Evolutionary conservation across 1,140 invertebrate species (phyloP).

Genomic region (Drosophila trapezifrons): DNA sequence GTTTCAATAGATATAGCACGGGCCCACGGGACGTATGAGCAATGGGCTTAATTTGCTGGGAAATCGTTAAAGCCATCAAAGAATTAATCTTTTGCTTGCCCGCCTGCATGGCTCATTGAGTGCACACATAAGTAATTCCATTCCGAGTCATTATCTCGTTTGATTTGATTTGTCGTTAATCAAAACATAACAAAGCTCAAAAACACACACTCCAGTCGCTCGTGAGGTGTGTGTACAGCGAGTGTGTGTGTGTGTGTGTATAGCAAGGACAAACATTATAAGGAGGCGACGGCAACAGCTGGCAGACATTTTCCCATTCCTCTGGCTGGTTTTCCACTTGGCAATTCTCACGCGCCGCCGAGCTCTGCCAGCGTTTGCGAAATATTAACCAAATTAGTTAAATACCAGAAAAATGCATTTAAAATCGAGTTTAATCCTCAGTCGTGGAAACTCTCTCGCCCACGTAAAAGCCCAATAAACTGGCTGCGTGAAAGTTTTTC

Average conservation of each 20-base stretch:
- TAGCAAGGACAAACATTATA: conserved; percentile 22
- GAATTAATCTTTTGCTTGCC: conserved; percentile 15
- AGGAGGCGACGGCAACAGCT: conserved; percentile 15
- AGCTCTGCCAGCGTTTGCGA: conserved; percentile 38
- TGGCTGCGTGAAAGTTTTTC: conserved; percentile 50
- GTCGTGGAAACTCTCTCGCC: conserved; percentile 20
- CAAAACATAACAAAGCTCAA: conserved; percentile 43
- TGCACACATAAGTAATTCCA: conserved; percentile 44
- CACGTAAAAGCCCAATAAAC: conserved; percentile 79
- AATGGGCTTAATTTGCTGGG: conserved; percentile 3
- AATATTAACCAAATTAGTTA: conserved; percentile 74
- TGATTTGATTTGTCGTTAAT: conserved; percentile 49
- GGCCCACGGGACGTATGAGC: conserved; percentile 4
- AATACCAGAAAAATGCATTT: conserved; percentile 71
- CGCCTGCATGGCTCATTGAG: conserved; percentile 37
- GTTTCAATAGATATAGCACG: neutral
- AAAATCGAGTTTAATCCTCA: conserved; percentile 46
- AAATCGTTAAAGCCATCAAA: conserved; percentile 31
- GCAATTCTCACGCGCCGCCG: conserved; percentile 41
- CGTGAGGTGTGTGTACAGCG: neutral
- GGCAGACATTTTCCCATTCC: conserved; percentile 9
- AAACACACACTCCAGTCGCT: conserved; percentile 20
- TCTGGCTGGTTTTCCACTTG: conserved; percentile 13
- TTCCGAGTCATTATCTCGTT: conserved; percentile 48
- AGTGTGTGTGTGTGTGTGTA: neutral